Evolutionary conservation across 2,888 invertebrate genomes (phyloP).

Genomic region (Cephus pulcher): DNA sequence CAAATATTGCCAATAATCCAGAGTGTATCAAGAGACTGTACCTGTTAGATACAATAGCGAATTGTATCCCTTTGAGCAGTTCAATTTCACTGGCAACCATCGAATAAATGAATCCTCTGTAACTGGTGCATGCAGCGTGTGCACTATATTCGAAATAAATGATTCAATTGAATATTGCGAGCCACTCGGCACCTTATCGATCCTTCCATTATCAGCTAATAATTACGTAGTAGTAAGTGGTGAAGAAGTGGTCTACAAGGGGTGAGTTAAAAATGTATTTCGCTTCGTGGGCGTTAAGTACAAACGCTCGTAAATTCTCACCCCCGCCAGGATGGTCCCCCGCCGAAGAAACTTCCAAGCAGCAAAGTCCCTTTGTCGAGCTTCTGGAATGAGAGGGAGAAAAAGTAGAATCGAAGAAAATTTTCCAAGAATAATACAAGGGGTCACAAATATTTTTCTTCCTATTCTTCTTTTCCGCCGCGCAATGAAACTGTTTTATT

Average conservation of each 20-base stretch:
- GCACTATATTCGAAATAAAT: not conserved
- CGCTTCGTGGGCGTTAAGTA: not conserved
- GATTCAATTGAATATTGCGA: not conserved
- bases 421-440: not conserved
- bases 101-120: not conserved
- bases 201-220: not conserved
- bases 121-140: not conserved
- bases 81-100: not conserved
- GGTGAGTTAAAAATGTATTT: not conserved
- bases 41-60: conserved; percentile 13
- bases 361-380: not conserved
- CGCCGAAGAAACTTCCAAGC: not conserved
- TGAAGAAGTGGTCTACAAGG: not conserved
- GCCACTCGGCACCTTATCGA: not conserved
- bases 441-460: not conserved
- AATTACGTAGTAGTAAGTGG: not conserved
- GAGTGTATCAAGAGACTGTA: conserved; percentile 53
- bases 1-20: conserved; percentile 76
- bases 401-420: not conserved
- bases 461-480: not conserved
- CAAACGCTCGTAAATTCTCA: not conserved
- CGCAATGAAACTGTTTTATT: not conserved
- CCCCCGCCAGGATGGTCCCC: not conserved
- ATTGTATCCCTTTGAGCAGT: not conserved
- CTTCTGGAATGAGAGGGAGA: not conserved